Conservation (phyloP, 2,113 vertebrate species). For the Azemiops feae region DNA sequence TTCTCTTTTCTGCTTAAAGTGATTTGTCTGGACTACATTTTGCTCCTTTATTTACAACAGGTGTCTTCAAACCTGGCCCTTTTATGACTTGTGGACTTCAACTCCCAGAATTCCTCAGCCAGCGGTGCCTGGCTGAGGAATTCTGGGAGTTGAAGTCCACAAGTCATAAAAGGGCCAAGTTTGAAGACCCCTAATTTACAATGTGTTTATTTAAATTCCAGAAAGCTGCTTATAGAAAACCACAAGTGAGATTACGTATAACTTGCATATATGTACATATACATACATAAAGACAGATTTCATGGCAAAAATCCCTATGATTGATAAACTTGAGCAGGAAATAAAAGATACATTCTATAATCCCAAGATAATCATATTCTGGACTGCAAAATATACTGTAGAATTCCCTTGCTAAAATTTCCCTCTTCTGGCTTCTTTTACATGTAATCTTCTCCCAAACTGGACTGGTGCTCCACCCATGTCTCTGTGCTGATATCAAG, state of each 20-base stretch:
- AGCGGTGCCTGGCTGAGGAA: no score
- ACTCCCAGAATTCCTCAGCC: no score
- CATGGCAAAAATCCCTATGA: no score
- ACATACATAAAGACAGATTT: background rate
- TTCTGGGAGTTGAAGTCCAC: no score
- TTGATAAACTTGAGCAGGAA: background rate
- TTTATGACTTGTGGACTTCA: no score
- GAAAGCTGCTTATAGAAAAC: background rate
- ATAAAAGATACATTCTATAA: background rate
- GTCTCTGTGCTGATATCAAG: background rate
- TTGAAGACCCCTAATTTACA: no score
- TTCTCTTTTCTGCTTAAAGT: background rate
- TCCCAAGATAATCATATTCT: background rate
- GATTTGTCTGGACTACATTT: background rate
- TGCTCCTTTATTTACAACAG: background rate
- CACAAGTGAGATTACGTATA: background rate
- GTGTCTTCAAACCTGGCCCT: no score
- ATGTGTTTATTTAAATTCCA: background rate
- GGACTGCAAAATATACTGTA: background rate
- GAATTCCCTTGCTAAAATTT: background rate
- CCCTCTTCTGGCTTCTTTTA: background rate
- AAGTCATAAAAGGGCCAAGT: no score
- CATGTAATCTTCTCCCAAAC: background rate
- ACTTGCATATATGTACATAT: background rate
- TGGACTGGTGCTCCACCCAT: background rate